Base-by-base conservation (phyloP, 2,888 invertebrate genomes). In the Tenthredo notha region DNA sequence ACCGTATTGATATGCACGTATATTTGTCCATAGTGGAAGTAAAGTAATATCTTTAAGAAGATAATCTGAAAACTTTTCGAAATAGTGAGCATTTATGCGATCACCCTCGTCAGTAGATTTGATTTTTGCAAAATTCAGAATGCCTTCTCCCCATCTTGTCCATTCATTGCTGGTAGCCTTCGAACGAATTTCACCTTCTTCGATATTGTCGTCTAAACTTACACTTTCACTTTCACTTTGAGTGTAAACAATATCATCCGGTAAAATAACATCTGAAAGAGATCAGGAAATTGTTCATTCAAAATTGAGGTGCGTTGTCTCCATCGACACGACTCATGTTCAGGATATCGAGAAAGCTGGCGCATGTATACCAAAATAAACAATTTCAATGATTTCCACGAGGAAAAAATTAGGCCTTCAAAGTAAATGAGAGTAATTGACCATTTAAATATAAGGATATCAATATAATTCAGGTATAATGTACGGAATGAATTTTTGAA, bases 1-100 rank as follows among this genome's bases (percentile, higher is more conserved):
- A n/a, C 84, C 83, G n/a, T 85, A 87, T 75, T 86, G 72, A 33
- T 86, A 43, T 1, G 75, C 84, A 40, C 43, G 82, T 10, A 86
- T 84, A 74, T 82, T 67, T 18, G 86, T 85, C 86, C 86, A 87
- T 43, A 87, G 54, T 25, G 85, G 87, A 21, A 86, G 77, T 67
- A 67, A 33, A 29, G 67, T 67, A 9, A 67, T 67, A 67, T 67
- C 67, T 67, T 67, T 67, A 6, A 67, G 25, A 9, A 67, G 67
- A 67, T 67, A 67, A 67, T 67, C 67, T 67, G 67, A 29, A 33
- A 67, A 67, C 25, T 29, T 67, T 29, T 67, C 67, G 18, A 12
- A 67, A 67, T 0, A 33, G 2, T 67, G 67, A 10, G 67, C 67
- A 7, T 67, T 67, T 15, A 2, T 29, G 4, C 29, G 29, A 67